These are phyloP conservation scores for Acronicta psi DNA, from an alignment of 2,888 invertebrate species.

Conservation along the genomic window DNA sequence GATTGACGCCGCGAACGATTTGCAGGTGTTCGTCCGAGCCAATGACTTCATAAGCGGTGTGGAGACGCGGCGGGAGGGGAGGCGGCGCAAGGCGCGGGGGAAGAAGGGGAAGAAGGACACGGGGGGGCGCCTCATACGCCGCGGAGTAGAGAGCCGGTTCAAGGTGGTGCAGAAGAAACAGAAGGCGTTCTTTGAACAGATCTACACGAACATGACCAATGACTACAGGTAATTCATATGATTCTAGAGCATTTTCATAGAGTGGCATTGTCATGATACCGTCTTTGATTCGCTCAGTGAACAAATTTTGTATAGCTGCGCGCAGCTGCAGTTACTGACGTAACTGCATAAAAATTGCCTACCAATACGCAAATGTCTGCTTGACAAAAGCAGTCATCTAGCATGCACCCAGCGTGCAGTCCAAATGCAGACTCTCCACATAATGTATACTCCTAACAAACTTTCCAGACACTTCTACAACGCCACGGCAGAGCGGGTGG, in stretches of 20 bases:
- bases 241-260: too few relatives aligned
- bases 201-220: conserved; percentile 64
- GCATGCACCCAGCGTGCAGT: too few relatives aligned
- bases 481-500: conserved; percentile 35
- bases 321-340: too few relatives aligned
- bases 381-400: too few relatives aligned
- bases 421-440: neutral
- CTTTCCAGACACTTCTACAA: conserved; percentile 56
- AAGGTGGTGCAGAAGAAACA: conserved; percentile 53
- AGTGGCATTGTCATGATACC: too few relatives aligned
- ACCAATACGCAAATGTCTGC: too few relatives aligned
- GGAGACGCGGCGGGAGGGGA: neutral
- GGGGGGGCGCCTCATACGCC: neutral
- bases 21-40: conserved; percentile 61
- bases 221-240: conserved; percentile 58
- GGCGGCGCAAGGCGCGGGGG: neutral
- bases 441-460: neutral
- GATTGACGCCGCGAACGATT: too few relatives aligned
- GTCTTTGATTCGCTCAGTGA: too few relatives aligned
- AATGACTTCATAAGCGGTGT: conserved; percentile 35
- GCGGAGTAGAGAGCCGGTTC: conserved; percentile 52
- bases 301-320: too few relatives aligned
- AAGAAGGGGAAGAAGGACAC: neutral
- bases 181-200: conserved; percentile 62
- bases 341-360: too few relatives aligned